These are phyloP conservation scores for Ashinkailepas kermadecensis DNA, from an alignment of 2,888 invertebrate genomes.

Conservation along the genomic window DNA sequence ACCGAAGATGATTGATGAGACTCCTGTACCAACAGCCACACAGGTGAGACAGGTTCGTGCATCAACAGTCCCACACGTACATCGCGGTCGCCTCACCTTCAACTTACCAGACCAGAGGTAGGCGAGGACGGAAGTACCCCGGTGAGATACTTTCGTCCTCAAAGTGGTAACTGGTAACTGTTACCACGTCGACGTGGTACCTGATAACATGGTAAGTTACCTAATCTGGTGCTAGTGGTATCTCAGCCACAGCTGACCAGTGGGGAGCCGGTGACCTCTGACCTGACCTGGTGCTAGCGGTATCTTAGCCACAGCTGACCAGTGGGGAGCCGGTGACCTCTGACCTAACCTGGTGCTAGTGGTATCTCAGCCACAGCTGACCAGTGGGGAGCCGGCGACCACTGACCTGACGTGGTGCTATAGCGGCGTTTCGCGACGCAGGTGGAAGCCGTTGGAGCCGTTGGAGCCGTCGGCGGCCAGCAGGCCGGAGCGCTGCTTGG, in stretches of 20 bases:
- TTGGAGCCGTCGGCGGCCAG: slow-evolving; percentile 27
- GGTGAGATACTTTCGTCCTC: too few relatives aligned
- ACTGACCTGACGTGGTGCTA: slow-evolving; percentile 1
- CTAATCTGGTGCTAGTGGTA: background rate
- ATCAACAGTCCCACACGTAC: too few relatives aligned
- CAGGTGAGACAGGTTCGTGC: too few relatives aligned
- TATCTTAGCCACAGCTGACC: too few relatives aligned
- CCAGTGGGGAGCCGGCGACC: background rate
- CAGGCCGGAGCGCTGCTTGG: slow-evolving; percentile 31
- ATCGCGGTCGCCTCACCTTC: too few relatives aligned
- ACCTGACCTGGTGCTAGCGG: background rate
- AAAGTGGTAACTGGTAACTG: too few relatives aligned
- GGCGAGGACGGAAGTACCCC: too few relatives aligned
- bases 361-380: background rate
- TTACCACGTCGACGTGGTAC: too few relatives aligned
- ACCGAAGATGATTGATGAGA: too few relatives aligned
- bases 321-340: background rate
- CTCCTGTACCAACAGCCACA: too few relatives aligned
- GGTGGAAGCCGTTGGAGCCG: slow-evolving; percentile 32
- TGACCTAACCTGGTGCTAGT: background rate
- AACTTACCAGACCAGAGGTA: too few relatives aligned
- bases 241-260: background rate
- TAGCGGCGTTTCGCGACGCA: slow-evolving; percentile 34
- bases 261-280: background rate
- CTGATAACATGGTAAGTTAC: too few relatives aligned